These are phyloP conservation scores for Homarus gammarus DNA, from an alignment of 2,888 invertebrate genomes.

Conservation along the genomic window DNA sequence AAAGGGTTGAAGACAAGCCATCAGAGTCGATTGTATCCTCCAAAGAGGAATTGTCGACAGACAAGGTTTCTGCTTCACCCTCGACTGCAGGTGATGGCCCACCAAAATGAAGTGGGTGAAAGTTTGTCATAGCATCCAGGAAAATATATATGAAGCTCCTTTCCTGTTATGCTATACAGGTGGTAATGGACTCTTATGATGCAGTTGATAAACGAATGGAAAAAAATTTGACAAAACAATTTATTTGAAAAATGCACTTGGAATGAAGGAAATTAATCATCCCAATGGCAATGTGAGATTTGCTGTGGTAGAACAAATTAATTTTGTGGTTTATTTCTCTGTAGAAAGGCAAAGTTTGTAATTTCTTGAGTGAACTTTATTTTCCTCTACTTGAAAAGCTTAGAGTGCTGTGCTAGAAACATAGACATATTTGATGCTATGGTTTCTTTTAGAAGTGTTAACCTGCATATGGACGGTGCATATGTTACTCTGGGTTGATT, in stretches of 20 bases:
- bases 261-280: neutral
- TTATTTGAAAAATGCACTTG: constrained; percentile 15
- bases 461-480: constrained; percentile 63
- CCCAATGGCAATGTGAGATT: constrained; percentile 57
- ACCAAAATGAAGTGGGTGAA: constrained; percentile 45
- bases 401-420: constrained; percentile 70
- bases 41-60: constrained; percentile 55
- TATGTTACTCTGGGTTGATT: constrained; percentile 61
- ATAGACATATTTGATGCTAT: constrained; percentile 72
- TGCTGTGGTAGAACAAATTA: constrained; percentile 60
- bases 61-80: constrained; percentile 48
- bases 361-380: constrained; percentile 48
- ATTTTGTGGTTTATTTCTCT: constrained; percentile 44
- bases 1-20: constrained; percentile 53
- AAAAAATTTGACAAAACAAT: neutral
- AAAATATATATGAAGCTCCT: constrained; percentile 2
- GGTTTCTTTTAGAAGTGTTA: constrained; percentile 71
- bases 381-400: constrained; percentile 50
- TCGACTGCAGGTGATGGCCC: constrained; percentile 46
- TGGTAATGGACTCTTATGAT: neutral
- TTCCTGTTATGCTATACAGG: neutral
- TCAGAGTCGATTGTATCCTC: constrained; percentile 40
- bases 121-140: neutral
- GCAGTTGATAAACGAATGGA: neutral
- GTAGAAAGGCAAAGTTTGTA: constrained; percentile 56